Evolutionary conservation across 1,140 invertebrate genomes (phyloP), one percentile per base, ranked within the genome.

Genomic region (Drosophila gunungcola): DNA sequence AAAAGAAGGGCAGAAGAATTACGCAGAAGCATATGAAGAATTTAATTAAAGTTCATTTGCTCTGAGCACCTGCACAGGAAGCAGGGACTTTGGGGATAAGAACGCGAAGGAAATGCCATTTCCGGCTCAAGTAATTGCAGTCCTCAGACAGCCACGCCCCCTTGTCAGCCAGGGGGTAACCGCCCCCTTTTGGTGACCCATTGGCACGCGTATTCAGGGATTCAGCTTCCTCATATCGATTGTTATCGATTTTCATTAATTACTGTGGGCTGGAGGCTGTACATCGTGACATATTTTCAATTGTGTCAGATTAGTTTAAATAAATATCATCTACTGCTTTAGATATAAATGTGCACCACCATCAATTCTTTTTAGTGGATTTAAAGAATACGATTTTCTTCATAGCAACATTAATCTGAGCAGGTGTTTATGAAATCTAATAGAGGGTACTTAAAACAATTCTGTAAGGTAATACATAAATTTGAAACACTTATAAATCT

Each of bases 21-120:
- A 80, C 78, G 74, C 63, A 53, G 48, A 49, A 72, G 76, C 73
- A 77, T 85, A 81, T 81, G 79, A 86, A 85, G 82, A 85, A 85
- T 85, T 85, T 85, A 85, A 85, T 85, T 85, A 85, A 85, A 85
- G 82, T 85, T 85, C 82, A 86, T 85, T 85, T 81, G 69, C 60
- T 70, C 75, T 56, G 39, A 76, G 53, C 61, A 54, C 32, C 38
- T 29, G 4, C 65, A 53, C 38, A 39, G 41, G 13, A 21, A 41
- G 21, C 29, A 34, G 32, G 55, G 12, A 3, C 11, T 42, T 21
- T 7, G 42, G 9, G 16, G 21, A 12, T 46, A 27, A 12, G 43
- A 46, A 46, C 9, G 43, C 43, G 43, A 58, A 57, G 64, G 55
- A 77, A 58, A 55, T 42, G 63, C 63, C 82, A 65, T 70, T 78